Percentiles rank a stretch among this genome's conserved stretches.
phyloP scores from a whole-genome alignment of 2,113 vertebrate species.

The Callithrix jacchus region DNA sequence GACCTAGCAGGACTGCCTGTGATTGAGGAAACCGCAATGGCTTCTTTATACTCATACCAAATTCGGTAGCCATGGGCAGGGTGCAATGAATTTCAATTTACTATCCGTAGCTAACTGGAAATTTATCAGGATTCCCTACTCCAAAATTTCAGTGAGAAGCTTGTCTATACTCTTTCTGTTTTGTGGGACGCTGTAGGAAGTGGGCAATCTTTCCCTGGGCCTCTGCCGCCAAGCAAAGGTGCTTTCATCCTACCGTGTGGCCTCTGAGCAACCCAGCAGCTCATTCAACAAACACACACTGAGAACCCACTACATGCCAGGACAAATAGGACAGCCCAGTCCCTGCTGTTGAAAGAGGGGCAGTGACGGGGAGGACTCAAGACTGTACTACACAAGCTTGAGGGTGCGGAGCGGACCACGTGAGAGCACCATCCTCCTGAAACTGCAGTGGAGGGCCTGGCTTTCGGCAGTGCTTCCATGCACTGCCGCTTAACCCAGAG shows the following conservation, averaged over 20 bases:
- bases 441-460: neutral
- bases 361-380: accelerated
- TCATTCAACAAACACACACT: neutral
- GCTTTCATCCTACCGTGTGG: neutral
- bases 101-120: neutral
- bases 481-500: accelerated
- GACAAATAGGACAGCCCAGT: neutral
- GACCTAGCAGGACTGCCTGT: neutral
- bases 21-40: neutral
- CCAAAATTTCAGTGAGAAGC: neutral
- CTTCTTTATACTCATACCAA: neutral
- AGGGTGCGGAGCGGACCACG: neutral
- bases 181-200: neutral
- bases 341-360: accelerated
- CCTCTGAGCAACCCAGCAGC: neutral
- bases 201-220: neutral
- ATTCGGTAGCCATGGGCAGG: neutral
- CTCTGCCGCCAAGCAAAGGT: accelerated
- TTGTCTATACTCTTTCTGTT: neutral
- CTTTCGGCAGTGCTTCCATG: neutral
- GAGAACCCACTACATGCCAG: neutral
- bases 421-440: neutral
- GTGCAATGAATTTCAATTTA: neutral
- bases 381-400: accelerated
- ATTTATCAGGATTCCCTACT: neutral